A percentile compares a stretch with the other conserved stretches of the same genome.
Conservation (phyloP, 2,888 invertebrate genomes). For the Andricus quercusramuli region DNA sequence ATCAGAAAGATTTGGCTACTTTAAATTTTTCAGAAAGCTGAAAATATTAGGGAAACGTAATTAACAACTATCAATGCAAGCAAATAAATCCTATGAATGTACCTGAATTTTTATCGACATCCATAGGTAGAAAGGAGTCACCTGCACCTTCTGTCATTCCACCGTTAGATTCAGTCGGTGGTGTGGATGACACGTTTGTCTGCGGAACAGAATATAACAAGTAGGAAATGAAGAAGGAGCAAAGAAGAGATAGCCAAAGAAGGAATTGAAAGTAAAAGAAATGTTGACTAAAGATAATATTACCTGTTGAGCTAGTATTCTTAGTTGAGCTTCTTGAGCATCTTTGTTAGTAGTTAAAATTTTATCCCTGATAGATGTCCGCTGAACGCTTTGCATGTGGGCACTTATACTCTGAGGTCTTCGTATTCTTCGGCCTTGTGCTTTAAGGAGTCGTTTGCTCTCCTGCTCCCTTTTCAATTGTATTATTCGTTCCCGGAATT, state of each 20-base stretch:
- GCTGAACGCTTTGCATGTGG: conserved; percentile 93
- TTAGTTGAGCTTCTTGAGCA: conserved; percentile 91
- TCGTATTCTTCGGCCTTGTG: conserved; percentile 83
- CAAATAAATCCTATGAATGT: conserved; percentile 68
- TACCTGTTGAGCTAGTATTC: conserved; percentile 84
- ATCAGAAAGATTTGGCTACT: neutral
- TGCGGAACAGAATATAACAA: conserved; percentile 45
- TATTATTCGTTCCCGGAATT: conserved; percentile 93
- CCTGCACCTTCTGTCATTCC: conserved; percentile 63
- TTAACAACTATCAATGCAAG: conserved; percentile 73
- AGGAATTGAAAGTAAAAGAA: neutral
- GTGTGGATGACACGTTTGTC: conserved; percentile 67
- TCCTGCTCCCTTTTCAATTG: conserved; percentile 95
- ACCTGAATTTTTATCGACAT: conserved; percentile 81
- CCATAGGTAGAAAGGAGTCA: conserved; percentile 82
- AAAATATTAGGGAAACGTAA: conserved; percentile 68
- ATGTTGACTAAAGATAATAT: neutral
- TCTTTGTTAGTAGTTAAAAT: conserved; percentile 96
- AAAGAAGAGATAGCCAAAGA: neutral
- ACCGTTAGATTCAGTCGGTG: conserved; percentile 65
- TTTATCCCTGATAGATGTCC: conserved; percentile 96
- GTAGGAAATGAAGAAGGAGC: neutral
- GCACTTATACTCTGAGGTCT: conserved; percentile 89
- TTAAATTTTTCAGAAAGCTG: conserved; percentile 56
- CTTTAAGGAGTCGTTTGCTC: conserved; percentile 84